Conservation (phyloP, 2,113 vertebrate species). For the Pseudois nayaur region DNA sequence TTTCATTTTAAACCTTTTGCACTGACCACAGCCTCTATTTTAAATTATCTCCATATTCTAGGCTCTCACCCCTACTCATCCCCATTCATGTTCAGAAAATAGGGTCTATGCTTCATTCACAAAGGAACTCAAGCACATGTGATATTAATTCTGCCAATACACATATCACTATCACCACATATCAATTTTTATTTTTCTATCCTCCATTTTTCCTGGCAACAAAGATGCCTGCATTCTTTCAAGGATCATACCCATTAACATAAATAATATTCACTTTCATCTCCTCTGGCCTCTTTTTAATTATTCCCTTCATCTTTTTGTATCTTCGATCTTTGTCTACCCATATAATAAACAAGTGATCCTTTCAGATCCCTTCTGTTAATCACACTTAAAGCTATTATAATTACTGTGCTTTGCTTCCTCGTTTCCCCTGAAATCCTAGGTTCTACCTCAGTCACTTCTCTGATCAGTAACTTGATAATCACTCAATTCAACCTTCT, state of each 20-base stretch:
- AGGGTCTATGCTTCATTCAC: not conserved
- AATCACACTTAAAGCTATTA: not conserved
- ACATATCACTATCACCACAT: not conserved
- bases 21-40: not conserved
- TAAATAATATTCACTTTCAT: not conserved
- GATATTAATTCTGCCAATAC: not conserved
- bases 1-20: not conserved
- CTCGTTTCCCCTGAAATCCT: not conserved
- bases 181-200: not conserved
- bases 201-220: not conserved
- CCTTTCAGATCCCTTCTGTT: not conserved
- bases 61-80: not conserved
- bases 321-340: not conserved
- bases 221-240: not conserved
- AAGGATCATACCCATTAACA: not conserved
- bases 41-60: not conserved
- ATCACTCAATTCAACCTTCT: not conserved
- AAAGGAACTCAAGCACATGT: not conserved
- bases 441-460: not conserved
- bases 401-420: not conserved
- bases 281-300: not conserved
- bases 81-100: not conserved
- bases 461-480: not conserved
- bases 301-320: not conserved
- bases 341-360: not conserved